Evolutionary conservation across 2,113 vertebrate species (phyloP).

Genomic region (Rhabdomys dilectus): DNA sequence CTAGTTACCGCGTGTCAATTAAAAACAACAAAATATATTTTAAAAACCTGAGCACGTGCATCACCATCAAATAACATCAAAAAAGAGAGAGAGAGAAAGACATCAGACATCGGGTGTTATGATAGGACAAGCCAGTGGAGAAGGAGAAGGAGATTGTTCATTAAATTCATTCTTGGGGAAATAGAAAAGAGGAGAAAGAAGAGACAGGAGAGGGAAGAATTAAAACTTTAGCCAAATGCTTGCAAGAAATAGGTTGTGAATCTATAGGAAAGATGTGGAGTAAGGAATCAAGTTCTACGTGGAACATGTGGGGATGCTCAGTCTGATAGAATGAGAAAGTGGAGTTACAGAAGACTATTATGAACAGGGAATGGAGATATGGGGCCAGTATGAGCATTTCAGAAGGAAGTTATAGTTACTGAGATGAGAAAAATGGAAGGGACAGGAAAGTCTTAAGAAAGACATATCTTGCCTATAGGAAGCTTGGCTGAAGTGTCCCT

Average conservation of each 20-base stretch:
- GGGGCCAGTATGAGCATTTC: neutral
- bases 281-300: neutral
- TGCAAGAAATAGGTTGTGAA: neutral
- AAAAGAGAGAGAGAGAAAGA: neutral
- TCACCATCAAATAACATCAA: neutral
- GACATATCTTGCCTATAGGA: neutral
- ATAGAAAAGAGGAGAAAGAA: neutral
- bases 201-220: neutral
- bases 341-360: neutral
- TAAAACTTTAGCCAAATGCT: neutral
- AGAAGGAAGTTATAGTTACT: neutral
- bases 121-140: too few species aligned
- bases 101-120: neutral
- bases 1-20: neutral
- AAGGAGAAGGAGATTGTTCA: neutral
- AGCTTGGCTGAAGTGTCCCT: neutral
- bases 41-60: neutral
- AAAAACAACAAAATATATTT: constrained; percentile 11
- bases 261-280: neutral
- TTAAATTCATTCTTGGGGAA: neutral
- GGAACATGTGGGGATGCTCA: neutral
- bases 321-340: neutral
- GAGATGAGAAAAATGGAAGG: neutral
- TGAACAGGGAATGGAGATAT: neutral
- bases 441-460: neutral